Evolutionary conservation across 1,140 invertebrate genomes (phyloP).

Genomic region (Drosophila nannoptera): DNA sequence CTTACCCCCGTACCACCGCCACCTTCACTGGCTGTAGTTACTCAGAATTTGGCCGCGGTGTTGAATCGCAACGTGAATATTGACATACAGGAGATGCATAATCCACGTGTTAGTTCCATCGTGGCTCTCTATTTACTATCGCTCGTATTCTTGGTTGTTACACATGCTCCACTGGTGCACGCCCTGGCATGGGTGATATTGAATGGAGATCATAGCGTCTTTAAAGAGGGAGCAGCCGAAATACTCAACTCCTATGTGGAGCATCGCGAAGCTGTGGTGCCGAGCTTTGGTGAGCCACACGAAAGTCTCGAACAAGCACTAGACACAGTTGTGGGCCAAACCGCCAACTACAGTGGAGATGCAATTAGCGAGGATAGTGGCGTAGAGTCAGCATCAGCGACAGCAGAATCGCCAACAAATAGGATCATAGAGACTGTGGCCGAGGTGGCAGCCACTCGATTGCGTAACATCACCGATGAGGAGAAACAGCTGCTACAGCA

Average conservation of each 20-base stretch:
- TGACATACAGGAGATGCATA: slow-evolving; percentile 80
- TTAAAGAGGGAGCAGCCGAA: slow-evolving; percentile 85
- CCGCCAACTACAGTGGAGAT: slow-evolving; percentile 37
- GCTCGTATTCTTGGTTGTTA: slow-evolving; percentile 97
- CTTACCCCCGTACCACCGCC: slow-evolving; percentile 81
- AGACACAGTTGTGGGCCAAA: slow-evolving; percentile 74
- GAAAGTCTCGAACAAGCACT: slow-evolving; percentile 84
- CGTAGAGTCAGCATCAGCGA: slow-evolving; percentile 51
- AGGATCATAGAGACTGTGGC: slow-evolving; percentile 36
- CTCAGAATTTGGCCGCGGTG: slow-evolving; percentile 82
- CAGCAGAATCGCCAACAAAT: slow-evolving; percentile 20
- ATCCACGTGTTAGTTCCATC: slow-evolving; percentile 90
- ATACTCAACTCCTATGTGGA: slow-evolving; percentile 87
- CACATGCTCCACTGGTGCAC: slow-evolving; percentile 92
- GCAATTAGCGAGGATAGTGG: slow-evolving; percentile 54
- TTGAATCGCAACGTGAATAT: slow-evolving; percentile 81
- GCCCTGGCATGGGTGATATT: slow-evolving; percentile 93
- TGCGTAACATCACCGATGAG: slow-evolving; percentile 93
- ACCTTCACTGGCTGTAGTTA: slow-evolving; percentile 81
- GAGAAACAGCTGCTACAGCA: slow-evolving; percentile 87
- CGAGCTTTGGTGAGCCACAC: slow-evolving; percentile 80
- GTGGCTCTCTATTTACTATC: slow-evolving; percentile 95
- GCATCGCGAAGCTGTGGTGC: slow-evolving; percentile 79
- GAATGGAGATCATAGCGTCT: slow-evolving; percentile 86
- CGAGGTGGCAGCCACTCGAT: slow-evolving; percentile 20